These are phyloP conservation scores for Pseudoatta argentina DNA, from an alignment of 1,140 invertebrate species.

Conservation along the genomic window DNA sequence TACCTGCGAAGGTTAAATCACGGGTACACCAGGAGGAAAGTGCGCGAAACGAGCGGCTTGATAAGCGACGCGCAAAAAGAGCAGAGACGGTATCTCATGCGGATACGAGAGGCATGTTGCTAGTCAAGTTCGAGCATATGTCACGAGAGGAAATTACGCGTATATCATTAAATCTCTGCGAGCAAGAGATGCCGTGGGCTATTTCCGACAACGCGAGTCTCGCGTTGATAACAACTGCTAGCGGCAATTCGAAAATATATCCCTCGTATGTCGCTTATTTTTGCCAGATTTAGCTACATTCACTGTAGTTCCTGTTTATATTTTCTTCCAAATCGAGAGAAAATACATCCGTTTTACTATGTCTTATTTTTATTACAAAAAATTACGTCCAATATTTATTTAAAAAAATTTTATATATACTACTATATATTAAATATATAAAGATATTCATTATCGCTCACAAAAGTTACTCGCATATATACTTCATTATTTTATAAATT, in stretches of 20 bases:
- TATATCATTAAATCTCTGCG: conserved; percentile 61
- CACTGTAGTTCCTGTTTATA: background rate
- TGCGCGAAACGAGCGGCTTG: conserved; percentile 41
- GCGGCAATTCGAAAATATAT: background rate
- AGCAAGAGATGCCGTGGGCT: conserved; percentile 27
- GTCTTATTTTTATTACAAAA: background rate
- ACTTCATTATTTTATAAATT: background rate
- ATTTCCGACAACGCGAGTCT: background rate
- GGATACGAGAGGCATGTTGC: conserved; percentile 20
- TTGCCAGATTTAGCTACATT: conserved; percentile 1
- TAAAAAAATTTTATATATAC: background rate
- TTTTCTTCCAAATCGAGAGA: background rate
- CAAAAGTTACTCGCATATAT: background rate
- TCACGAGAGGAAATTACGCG: conserved; percentile 51
- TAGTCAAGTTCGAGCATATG: conserved; percentile 41
- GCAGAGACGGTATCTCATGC: conserved; percentile 17
- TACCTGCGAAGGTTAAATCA: conserved; percentile 58
- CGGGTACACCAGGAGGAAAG: conserved; percentile 11
- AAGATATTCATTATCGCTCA: background rate
- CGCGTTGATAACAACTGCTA: conserved; percentile 22
- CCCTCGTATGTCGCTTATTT: background rate
- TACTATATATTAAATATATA: background rate
- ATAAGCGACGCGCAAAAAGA: conserved; percentile 56
- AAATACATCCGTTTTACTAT: background rate
- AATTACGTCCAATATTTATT: background rate